Evolutionary conservation across 1,140 invertebrate genomes (phyloP).

Genomic region (Hyposmocoma kahamanoa): DNA sequence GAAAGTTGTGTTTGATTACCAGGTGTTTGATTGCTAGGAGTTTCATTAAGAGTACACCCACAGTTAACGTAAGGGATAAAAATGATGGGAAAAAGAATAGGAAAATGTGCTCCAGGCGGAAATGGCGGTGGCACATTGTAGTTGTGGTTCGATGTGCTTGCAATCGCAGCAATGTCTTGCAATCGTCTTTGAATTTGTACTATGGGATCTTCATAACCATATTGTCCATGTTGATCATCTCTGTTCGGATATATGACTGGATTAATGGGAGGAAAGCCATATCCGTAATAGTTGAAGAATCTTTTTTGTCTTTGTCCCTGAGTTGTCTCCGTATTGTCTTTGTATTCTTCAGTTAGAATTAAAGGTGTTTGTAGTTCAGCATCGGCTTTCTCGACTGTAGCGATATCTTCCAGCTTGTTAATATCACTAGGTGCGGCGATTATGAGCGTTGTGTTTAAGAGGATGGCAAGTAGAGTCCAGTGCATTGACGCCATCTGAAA

Average conservation of each 20-base stretch:
- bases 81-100: slow-evolving; percentile 33
- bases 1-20: background rate
- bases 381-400: slow-evolving; percentile 1
- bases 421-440: slow-evolving; percentile 6
- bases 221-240: slow-evolving; percentile 28
- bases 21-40: too few relatives aligned
- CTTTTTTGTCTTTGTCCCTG: slow-evolving; percentile 38
- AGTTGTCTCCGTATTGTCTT: slow-evolving; percentile 10
- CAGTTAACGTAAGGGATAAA: slow-evolving; percentile 32
- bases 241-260: slow-evolving; percentile 26
- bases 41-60: slow-evolving; percentile 16
- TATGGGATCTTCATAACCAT: slow-evolving; percentile 30
- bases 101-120: slow-evolving; percentile 20
- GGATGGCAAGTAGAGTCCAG: background rate
- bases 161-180: slow-evolving; percentile 29
- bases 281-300: slow-evolving; percentile 38
- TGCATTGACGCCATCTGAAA: slow-evolving; percentile 6
- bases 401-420: slow-evolving; percentile 9
- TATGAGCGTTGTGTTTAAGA: background rate
- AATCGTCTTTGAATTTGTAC: slow-evolving; percentile 32
- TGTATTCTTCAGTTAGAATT: slow-evolving; percentile 8
- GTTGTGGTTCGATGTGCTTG: slow-evolving; percentile 9
- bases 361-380: background rate
- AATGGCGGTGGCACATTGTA: slow-evolving; percentile 17
- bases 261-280: slow-evolving; percentile 27